Evolutionary conservation across 2,113 vertebrate genomes (phyloP).

Genomic region (Ptyas mucosa): DNA sequence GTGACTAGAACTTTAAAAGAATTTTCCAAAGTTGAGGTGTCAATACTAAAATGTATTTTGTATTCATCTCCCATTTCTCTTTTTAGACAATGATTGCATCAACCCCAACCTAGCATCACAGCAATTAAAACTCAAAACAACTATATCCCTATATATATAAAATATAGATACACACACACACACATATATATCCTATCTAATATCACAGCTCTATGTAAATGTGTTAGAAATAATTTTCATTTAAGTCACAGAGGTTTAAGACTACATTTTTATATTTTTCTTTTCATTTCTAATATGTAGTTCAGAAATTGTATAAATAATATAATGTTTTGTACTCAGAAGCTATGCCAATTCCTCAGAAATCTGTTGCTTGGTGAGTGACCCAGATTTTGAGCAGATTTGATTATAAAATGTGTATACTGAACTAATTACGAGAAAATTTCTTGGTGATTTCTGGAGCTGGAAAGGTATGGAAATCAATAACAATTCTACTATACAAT

Average conservation of each 20-base stretch:
- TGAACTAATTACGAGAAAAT: neutral
- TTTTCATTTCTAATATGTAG: neutral
- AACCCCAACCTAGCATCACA: neutral
- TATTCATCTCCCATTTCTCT: no score
- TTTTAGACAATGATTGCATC: no score
- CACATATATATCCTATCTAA: neutral
- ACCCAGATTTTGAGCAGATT: neutral
- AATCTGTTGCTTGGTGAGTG: neutral
- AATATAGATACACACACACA: no score
- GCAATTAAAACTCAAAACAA: neutral
- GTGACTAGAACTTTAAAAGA: no score
- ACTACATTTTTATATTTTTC: neutral
- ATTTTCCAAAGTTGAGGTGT: no score
- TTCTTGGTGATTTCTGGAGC: neutral
- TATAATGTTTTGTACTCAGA: neutral
- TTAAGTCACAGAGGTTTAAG: neutral
- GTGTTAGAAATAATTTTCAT: neutral
- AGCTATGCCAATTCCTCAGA: neutral
- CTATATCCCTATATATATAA: no score
- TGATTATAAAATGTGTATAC: neutral
- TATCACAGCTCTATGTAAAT: neutral
- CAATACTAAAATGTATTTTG: no score
- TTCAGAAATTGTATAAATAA: neutral
- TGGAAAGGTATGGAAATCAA: neutral
- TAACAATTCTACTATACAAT: neutral